Base-by-base conservation (phyloP, 1,140 invertebrate species). In the Ostrea denselamellosa region DNA sequence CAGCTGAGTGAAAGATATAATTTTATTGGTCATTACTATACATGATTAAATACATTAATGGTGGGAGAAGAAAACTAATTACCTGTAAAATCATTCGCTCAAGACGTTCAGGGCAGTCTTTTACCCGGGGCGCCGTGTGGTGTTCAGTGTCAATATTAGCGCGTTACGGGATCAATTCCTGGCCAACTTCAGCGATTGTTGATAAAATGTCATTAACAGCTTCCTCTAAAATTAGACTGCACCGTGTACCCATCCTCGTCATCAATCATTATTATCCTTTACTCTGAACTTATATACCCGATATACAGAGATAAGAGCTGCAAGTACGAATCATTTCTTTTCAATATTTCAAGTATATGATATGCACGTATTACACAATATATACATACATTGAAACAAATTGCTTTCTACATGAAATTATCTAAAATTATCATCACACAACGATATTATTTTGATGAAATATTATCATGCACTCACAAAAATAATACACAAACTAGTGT, bases 21-120 rank as follows among this genome's bases (percentile, higher is more conserved):
- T 77, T 77, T 77, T 77, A 77, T 77, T 77, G 68, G 68, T 77
- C 68, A 77, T 77, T 77, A 77, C 22, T 77, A 77, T 77, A 77
- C 68, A 77, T 77, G 68, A 77, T 77, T 77, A 77, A 77, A 77
- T 77, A 28, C 68, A 77, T 25, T 77, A 77, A 77, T 77, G 68
- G 28, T 34, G 68, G 68, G 25, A 77, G 25, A 28, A 25, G 68
- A 77, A 77, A 77, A 77, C 68, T 77, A 77, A 77, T 77, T 77
- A 77, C 68, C 68, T 77, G 68, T 77, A 77, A 77, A 77, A 77
- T 77, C 68, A 77, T 77, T 77, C 10, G 28, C 10, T 77, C 68
- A 77, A 77, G 68, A 77, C 68, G 68, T 22, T 14, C 68, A 34
- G 68, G 68, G 68, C 68, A 77, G 68, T 5, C 25, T 34, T n/a